Base-by-base conservation (phyloP, 2,797 vertebrate species). In the Staurois parvus region DNA sequence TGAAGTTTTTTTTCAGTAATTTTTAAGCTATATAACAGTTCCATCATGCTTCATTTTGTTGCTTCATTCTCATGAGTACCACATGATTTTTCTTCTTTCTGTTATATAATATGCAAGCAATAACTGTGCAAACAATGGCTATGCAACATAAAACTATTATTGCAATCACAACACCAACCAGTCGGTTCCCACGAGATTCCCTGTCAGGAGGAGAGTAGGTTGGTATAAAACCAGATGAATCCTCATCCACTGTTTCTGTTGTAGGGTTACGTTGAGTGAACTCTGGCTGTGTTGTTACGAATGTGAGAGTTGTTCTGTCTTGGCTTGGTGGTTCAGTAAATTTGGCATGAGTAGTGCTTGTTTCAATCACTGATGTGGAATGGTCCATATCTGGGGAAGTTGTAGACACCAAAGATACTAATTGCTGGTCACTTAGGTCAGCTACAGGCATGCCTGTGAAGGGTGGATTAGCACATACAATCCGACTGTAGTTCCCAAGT, bases 401-500 rank as follows among this genome's bases (percentile, higher is more conserved):
- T 8, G 77, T 66, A 28, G 81, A 24, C 24, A 4, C 8, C 45
- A 21, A 40, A 15, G n/a, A 28, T 9, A 75, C 30, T 45, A 95
- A 40, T n/a, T 88, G 70, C 17, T 89, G 75, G 7, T 93, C 84
- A 1, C 83, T 86, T 74, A 96, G 85, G 34, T 89, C 17, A 0
- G 89, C 10, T 0, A 99, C 90, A 10, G 88, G 88, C 72, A 90
- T 91, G 5, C 93, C 94, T 17, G 62, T 89, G 19, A 42, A 26
- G 0, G 84, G 84, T 7, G 96, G 96, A 82, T 89, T 91, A 24
- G 89, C 89, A 29, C 98, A 99, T 7, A 95, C 86, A 0, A 97
- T 89, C 12, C 92, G 88, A 15, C 84, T 92, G 77, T 93, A 89
- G 79, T 96, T 95, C n/a, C 87, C 91, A 81, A 95, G 87, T 89